Evolutionary conservation across 1,140 invertebrate species (phyloP).

Genomic region (Hylyphantes graminicola): DNA sequence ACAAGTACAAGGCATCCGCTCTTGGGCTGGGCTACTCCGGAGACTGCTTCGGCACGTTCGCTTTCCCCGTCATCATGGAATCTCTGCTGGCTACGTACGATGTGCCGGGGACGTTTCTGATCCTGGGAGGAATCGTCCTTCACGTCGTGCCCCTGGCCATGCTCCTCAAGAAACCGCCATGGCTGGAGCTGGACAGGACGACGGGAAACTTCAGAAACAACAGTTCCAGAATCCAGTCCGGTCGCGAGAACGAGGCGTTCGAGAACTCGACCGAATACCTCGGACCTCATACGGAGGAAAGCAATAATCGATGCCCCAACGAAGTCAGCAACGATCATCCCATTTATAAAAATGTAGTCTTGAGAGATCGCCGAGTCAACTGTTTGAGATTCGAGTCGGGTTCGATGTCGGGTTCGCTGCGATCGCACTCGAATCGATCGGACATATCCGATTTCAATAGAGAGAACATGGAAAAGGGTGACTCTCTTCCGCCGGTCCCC

Average conservation of each 20-base stretch:
- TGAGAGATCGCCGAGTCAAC: neutral
- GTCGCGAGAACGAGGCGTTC: conserved; percentile 24
- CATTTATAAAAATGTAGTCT: neutral
- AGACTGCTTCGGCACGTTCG: conserved; percentile 66
- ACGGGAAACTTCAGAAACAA: neutral
- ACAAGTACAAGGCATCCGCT: conserved; percentile 65
- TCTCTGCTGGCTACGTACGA: conserved; percentile 57
- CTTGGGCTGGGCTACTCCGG: conserved; percentile 67
- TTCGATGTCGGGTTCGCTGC: neutral
- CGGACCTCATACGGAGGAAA: neutral
- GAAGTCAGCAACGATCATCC: neutral
- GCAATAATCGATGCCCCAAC: neutral
- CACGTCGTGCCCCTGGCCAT: conserved; percentile 84
- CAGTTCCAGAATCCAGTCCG: neutral
- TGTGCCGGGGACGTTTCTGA: conserved; percentile 70
- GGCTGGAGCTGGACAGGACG: neutral
- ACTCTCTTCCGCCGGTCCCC: conserved; percentile 27
- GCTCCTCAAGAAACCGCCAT: conserved; percentile 75
- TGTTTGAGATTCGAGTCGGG: neutral
- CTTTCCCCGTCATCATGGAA: conserved; percentile 66
- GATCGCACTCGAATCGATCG: neutral
- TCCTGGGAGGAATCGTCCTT: conserved; percentile 83
- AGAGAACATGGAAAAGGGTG: conserved; percentile 24
- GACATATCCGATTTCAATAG: conserved; percentile 8
- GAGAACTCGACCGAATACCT: neutral